Evolutionary conservation across 1,140 invertebrate genomes (phyloP).

Genomic region (Aphaenogaster floridana): DNA sequence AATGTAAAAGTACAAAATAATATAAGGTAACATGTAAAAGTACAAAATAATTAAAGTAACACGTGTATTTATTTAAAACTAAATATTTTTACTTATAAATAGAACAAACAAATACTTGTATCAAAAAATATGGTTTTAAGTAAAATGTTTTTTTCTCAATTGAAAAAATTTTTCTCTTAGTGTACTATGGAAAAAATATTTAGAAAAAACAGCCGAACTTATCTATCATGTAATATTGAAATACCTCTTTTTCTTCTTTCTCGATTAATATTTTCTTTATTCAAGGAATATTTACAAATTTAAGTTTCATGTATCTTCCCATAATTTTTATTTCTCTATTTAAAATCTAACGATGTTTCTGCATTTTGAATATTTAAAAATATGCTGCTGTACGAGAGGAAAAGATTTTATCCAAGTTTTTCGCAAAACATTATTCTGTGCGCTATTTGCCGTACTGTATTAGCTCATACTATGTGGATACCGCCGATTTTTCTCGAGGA

Average conservation of each 20-base stretch:
- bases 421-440: not conserved
- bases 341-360: not conserved
- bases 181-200: not conserved
- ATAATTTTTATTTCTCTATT: not conserved
- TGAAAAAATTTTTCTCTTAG: no score
- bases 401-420: constrained; percentile 2
- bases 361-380: not conserved
- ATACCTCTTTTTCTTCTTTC: not conserved
- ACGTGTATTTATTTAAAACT: no score
- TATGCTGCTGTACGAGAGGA: not conserved
- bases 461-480: not conserved
- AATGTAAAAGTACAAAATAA: no score
- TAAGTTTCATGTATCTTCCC: not conserved
- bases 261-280: not conserved
- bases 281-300: not conserved
- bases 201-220: not conserved
- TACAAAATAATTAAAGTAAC: no score
- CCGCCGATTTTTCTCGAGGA: constrained; percentile 24
- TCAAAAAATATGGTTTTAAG: no score
- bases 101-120: no score
- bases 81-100: no score
- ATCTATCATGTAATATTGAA: not conserved
- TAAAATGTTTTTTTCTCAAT: no score
- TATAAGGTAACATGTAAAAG: no score
- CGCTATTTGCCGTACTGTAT: not conserved